Evolutionary conservation across 2,113 vertebrate genomes (phyloP), one percentile per base, ranked within the genome.

Genomic region (Centrocercus urophasianus): DNA sequence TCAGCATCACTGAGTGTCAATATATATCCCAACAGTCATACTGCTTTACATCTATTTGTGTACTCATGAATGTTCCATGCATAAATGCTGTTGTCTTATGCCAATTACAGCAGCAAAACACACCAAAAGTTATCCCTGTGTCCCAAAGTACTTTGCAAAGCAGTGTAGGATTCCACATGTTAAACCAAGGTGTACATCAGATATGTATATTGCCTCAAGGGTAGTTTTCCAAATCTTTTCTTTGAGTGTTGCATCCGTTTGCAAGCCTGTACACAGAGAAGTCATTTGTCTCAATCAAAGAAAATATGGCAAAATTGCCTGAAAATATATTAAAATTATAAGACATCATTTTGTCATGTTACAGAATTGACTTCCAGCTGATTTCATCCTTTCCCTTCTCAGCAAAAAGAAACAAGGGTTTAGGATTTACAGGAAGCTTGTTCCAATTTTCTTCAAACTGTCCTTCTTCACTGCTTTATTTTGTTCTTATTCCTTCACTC

Each of bases 181-280:
- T 43, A 72, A 89, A 22, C 9, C 13, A 50, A 86, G 20, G 24
- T 10, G 3, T 2, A 27, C 4, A 4, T 43, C 47, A 43, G 10
- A 32, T 27, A 8, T 1, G 6, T 1, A 0, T 13, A n/a, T 32
- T 75, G 13, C 25, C 25, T 43, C 8, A 52, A 59, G 78, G 78
- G 6, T 57, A 17, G 5, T 59, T 86, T 90, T 6, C 25, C 36
- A 82, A 21, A 32, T 11, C 42, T 86, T 9, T 60, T 71, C 81
- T 47, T 43, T 63, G 8, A 79, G 8, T 3, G 17, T 50, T 84
- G 15, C 81, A 28, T 57, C n/a, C 50, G 21, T 22, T 47, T 67
- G 5, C 8, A 56, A 54, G 8, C 2, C 40, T 45, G 6, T 20
- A 24, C 3, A 13, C 15, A 13, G 34, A 80, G 14, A 54, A 78